phyloP scores from a whole-genome alignment of 2,888 invertebrate genomes.

The Ormyrus nitidulus region DNA sequence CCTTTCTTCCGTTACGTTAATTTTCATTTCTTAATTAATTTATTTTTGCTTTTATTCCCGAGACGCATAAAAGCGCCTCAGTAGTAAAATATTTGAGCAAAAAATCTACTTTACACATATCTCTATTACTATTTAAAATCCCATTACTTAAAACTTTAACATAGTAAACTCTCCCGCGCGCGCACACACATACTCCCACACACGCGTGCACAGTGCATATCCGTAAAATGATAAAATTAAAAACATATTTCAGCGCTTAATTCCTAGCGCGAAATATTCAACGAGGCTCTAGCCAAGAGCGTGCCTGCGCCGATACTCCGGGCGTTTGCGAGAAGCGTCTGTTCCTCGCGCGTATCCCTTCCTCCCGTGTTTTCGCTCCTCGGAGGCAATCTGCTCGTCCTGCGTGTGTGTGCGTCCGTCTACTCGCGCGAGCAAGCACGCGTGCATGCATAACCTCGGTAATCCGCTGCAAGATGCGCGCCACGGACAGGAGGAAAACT shows the following conservation, averaged over 20 bases:
- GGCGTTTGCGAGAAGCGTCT: slow-evolving; percentile 42
- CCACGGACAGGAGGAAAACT: slow-evolving; percentile 29
- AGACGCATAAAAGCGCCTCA: no score
- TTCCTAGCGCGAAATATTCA: background rate
- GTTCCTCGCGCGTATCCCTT: slow-evolving; percentile 6
- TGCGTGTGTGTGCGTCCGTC: background rate
- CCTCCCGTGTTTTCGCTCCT: background rate
- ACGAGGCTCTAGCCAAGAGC: slow-evolving; percentile 5
- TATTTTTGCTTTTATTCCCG: background rate
- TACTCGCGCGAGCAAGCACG: background rate
- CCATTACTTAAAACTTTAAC: no score
- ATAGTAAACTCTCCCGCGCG: no score
- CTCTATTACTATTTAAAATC: no score
- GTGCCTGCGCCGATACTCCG: slow-evolving; percentile 33
- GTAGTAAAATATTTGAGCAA: no score
- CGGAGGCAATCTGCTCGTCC: slow-evolving; percentile 23
- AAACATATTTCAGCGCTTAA: background rate
- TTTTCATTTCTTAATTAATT: background rate
- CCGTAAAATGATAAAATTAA: slow-evolving; percentile 8
- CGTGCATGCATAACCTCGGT: background rate
- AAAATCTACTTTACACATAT: no score
- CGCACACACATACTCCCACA: no score
- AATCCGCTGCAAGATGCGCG: background rate
- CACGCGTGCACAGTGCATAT: background rate
- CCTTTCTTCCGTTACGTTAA: no score